Evolutionary conservation across 2,113 vertebrate genomes (phyloP), one percentile per base, ranked within the genome.

Genomic region (Poicephalus gulielmi): DNA sequence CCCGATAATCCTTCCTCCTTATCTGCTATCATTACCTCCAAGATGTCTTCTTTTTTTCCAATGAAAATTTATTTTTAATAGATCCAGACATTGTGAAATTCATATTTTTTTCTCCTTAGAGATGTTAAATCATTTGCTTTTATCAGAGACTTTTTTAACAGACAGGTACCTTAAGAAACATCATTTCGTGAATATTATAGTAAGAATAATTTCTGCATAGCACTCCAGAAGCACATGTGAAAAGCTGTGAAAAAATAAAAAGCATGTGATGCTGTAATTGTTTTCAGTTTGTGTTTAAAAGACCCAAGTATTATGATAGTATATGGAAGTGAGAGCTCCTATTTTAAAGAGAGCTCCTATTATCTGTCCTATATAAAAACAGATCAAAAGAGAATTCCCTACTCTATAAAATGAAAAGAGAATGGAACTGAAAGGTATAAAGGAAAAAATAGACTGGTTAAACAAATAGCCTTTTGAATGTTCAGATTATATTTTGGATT

Each of bases 71-170:
- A 31, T 93, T 96, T 97, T 91, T 93, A 96, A 91, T 78, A 92
- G 35, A 70, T 63, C 10, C 19, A 39, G 53, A 90, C 52, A 63
- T 78, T 92, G 81, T 90, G 64, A 84, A 95, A 92, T 67, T 76
- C 4, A 5, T 19, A 37, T 76, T 23, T 71, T 71, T 82, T 63
- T 92, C 78, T 37, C 79, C 77, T 97, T 80, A 74, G 81, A 98
- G 86, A 83, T 84, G 73, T n/a, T 93, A 62, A 67, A 67, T 81
- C 41, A 75, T 93, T 91, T 84, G 17, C 83, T 81, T 95, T 80
- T 85, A 95, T 94, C 57, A 83, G 92, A 94, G 57, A 76, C 17
- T 11, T 92, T 92, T 96, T 95, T 91, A 97, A 96, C 75, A 96
- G 86, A 92, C 46, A 91, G 37, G 9, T 44, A 70, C 60, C 71